A percentile compares a stretch with the other conserved stretches of the same genome.
These are phyloP conservation scores for Empis livida DNA, from an alignment of 2,888 invertebrate genomes.

Conservation along the genomic window DNA sequence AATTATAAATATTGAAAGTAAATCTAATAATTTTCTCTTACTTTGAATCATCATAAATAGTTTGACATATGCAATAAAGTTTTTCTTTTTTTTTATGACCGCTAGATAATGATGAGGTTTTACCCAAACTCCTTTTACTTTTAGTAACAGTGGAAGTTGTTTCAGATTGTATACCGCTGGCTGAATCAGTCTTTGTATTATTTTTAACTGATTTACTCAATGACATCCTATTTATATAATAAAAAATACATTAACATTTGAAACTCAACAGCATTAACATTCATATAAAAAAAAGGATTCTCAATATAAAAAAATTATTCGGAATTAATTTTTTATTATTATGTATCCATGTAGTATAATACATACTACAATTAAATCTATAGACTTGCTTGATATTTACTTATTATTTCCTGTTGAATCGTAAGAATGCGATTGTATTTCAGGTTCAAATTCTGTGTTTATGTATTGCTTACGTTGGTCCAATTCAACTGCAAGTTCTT, in stretches of 20 bases:
- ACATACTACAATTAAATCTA: too few species aligned
- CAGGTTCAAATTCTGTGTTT: too few species aligned
- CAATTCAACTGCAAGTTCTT: slow-evolving; percentile 56
- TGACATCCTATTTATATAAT: not conserved
- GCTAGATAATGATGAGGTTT: slow-evolving; percentile 15
- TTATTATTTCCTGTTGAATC: too few species aligned
- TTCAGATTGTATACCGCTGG: slow-evolving; percentile 22
- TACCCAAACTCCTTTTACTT: slow-evolving; percentile 15
- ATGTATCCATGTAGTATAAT: too few species aligned
- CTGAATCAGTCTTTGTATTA: not conserved
- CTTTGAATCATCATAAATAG: slow-evolving; percentile 92
- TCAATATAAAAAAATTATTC: too few species aligned
- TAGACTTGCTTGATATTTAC: too few species aligned
- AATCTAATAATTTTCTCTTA: too few species aligned
- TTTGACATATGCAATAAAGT: slow-evolving; percentile 81
- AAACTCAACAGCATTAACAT: not conserved
- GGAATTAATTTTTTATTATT: too few species aligned
- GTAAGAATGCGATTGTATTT: too few species aligned
- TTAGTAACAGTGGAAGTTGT: slow-evolving; percentile 18
- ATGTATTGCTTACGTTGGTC: not conserved
- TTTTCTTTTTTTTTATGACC: slow-evolving; percentile 54
- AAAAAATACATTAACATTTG: not conserved
- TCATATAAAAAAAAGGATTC: too few species aligned
- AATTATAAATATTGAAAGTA: too few species aligned
- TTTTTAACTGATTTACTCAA: too few species aligned